These are phyloP conservation scores for Stratiomys singularior DNA, from an alignment of 2,888 invertebrate genomes.

Conservation along the genomic window DNA sequence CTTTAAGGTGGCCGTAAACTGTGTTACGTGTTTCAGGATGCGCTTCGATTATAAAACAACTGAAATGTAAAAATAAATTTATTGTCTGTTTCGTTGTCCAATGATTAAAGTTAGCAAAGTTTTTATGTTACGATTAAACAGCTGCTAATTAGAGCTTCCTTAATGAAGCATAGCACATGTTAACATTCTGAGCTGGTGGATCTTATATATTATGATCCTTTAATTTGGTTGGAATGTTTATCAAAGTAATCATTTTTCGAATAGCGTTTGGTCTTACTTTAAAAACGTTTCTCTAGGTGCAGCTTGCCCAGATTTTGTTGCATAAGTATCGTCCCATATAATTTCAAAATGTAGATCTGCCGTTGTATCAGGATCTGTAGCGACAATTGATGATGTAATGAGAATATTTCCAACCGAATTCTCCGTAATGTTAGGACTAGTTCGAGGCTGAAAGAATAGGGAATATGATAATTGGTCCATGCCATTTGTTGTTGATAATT, in stretches of 20 bases:
- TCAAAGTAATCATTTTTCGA: too few relatives aligned
- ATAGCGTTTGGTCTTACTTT: slow-evolving; percentile 38
- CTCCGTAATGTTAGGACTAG: slow-evolving; percentile 68
- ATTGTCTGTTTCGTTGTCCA: too few relatives aligned
- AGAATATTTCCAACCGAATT: slow-evolving; percentile 66
- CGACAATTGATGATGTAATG: slow-evolving; percentile 66
- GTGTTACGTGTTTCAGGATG: slow-evolving; percentile 49
- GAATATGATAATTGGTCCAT: too few relatives aligned
- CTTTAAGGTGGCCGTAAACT: slow-evolving; percentile 54
- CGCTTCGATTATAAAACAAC: slow-evolving; percentile 59
- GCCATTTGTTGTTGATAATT: not conserved
- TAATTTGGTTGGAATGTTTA: too few relatives aligned
- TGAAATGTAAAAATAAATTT: slow-evolving; percentile 51
- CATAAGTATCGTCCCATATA: slow-evolving; percentile 70
- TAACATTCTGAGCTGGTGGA: not conserved
- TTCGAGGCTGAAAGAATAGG: slow-evolving; percentile 63
- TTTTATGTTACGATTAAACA: too few relatives aligned
- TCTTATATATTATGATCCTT: not conserved
- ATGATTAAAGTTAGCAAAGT: too few relatives aligned
- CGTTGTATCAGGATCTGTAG: slow-evolving; percentile 71
- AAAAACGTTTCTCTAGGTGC: slow-evolving; percentile 51
- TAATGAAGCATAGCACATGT: too few relatives aligned
- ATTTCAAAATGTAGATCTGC: slow-evolving; percentile 70
- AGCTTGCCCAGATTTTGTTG: slow-evolving; percentile 69
- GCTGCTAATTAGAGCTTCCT: too few relatives aligned